These are phyloP conservation scores for Molorchus minor DNA, from an alignment of 2,888 invertebrate genomes.

Conservation along the genomic window DNA sequence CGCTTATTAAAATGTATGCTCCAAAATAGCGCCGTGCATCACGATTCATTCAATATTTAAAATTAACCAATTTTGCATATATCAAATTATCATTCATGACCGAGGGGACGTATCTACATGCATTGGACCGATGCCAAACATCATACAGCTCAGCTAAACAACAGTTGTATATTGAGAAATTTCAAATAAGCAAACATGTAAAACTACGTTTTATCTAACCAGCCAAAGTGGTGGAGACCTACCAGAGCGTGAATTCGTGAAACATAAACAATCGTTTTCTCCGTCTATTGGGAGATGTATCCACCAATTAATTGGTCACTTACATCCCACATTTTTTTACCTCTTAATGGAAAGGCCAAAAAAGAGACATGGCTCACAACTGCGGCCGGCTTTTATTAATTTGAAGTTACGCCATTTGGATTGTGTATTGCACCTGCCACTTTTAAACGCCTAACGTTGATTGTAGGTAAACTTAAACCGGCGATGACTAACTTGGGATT, in stretches of 20 bases:
- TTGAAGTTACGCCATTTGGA: too few relatives aligned
- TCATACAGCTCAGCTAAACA: not conserved
- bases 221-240: not conserved
- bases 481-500: too few relatives aligned
- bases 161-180: conserved; percentile 22
- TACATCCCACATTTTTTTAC: too few relatives aligned
- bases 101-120: conserved; percentile 7
- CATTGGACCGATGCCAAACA: conserved; percentile 17
- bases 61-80: conserved; percentile 10
- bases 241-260: not conserved
- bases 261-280: too few relatives aligned
- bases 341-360: too few relatives aligned
- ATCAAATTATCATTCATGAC: conserved; percentile 26
- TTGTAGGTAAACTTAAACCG: too few relatives aligned
- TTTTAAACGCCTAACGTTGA: too few relatives aligned
- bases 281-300: too few relatives aligned
- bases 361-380: too few relatives aligned
- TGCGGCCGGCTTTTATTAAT: too few relatives aligned
- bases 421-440: too few relatives aligned
- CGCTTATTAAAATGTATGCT: not conserved
- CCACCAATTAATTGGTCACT: too few relatives aligned
- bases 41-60: conserved; percentile 23
- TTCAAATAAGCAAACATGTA: conserved; percentile 20
- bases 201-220: conserved; percentile 5
- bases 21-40: not conserved